Evolutionary conservation across 2,113 vertebrate species (phyloP).

Genomic region (Erpornis zantholeuca): DNA sequence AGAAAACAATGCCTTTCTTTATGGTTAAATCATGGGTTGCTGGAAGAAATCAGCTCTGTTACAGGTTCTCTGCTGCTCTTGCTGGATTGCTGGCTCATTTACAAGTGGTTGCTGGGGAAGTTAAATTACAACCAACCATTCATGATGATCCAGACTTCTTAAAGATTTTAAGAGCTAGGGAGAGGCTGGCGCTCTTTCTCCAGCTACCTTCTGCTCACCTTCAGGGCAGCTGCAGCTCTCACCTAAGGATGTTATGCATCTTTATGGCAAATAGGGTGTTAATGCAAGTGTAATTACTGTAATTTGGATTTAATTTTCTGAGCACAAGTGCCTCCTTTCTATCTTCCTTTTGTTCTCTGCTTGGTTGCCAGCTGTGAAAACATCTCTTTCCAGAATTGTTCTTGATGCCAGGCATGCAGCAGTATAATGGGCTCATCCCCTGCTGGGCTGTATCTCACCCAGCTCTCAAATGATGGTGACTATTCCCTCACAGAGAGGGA

Average conservation of each 20-base stretch:
- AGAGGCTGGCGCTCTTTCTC: background rate
- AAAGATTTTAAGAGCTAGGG: background rate
- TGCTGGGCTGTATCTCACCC: background rate
- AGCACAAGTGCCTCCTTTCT: constrained; percentile 7
- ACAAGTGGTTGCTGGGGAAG: background rate
- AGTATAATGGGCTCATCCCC: background rate
- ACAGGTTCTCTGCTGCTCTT: background rate
- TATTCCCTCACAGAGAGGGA: background rate
- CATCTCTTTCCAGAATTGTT: background rate
- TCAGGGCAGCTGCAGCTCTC: background rate
- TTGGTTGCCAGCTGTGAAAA: constrained; percentile 18
- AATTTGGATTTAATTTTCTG: constrained; percentile 27
- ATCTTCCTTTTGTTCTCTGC: constrained; percentile 4
- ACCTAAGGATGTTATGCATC: background rate
- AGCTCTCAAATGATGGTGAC: background rate
- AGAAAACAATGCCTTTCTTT: background rate
- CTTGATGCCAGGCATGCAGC: background rate
- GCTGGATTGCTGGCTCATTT: background rate
- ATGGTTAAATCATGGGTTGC: background rate
- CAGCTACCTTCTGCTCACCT: background rate
- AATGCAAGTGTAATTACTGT: constrained; percentile 24
- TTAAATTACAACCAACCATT: background rate
- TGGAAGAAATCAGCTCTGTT: constrained; percentile 2
- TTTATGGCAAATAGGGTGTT: background rate
- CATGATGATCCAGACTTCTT: background rate